These are phyloP conservation scores for Anguilla marmorata DNA, from an alignment of 2,797 vertebrate genomes.

Conservation along the genomic window DNA sequence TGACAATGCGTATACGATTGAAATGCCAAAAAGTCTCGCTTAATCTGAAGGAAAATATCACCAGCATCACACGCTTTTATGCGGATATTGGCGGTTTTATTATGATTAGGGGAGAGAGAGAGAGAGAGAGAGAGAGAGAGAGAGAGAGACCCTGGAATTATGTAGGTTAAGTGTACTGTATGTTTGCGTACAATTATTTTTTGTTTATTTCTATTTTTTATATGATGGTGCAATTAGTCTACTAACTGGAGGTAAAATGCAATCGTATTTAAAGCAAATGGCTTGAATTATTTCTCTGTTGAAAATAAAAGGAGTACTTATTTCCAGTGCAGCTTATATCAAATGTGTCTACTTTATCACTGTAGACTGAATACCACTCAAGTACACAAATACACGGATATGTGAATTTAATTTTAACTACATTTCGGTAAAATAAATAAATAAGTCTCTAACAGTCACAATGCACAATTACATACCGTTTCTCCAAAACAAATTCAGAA, in stretches of 20 bases:
- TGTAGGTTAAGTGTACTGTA: background rate
- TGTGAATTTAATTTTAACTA: background rate
- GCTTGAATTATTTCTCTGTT: background rate
- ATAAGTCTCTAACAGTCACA: slow-evolving; percentile 68
- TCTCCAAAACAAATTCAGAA: slow-evolving; percentile 76
- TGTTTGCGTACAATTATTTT: slow-evolving; percentile 5
- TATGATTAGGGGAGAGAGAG: slow-evolving; percentile 11
- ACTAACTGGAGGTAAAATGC: background rate
- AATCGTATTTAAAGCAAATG: background rate
- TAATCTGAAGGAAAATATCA: background rate
- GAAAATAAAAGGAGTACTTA: background rate
- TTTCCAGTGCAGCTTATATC: background rate
- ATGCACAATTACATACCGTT: slow-evolving; percentile 72
- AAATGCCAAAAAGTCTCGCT: background rate
- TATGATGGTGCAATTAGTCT: background rate
- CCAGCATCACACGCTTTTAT: background rate
- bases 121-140: slow-evolving; percentile 25
- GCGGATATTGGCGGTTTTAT: slow-evolving; percentile 23
- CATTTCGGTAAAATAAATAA: background rate
- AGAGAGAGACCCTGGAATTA: background rate
- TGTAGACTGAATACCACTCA: slow-evolving; percentile 24
- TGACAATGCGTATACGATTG: background rate
- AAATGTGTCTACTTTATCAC: background rate
- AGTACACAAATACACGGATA: background rate
- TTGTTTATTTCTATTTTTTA: background rate